Evolutionary conservation across 2,888 invertebrate genomes (phyloP).

Genomic region (Chymomyza fuscimana): DNA sequence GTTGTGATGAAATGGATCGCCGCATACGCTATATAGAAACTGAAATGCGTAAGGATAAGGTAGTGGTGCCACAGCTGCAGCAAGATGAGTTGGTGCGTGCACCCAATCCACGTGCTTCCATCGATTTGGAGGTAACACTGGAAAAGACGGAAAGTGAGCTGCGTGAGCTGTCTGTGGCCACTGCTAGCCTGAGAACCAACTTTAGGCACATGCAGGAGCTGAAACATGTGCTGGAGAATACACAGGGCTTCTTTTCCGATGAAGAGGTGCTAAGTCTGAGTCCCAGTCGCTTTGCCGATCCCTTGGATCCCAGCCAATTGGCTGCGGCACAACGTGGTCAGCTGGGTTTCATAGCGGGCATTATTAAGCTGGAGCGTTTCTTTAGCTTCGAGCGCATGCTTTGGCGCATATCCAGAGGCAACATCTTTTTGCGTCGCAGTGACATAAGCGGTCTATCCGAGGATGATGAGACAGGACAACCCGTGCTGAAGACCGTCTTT

Average conservation of each 20-base stretch:
- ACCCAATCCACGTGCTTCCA: constrained; percentile 88
- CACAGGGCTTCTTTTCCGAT: constrained; percentile 82
- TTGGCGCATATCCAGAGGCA: constrained; percentile 93
- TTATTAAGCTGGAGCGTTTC: constrained; percentile 89
- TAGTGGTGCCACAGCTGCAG: constrained; percentile 84
- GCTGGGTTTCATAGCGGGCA: constrained; percentile 89
- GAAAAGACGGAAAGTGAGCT: constrained; percentile 98
- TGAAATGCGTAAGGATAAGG: constrained; percentile 88
- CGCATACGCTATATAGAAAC: constrained; percentile 88
- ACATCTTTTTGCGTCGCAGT: constrained; percentile 89
- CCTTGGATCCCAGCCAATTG: constrained; percentile 81
- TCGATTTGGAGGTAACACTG: constrained; percentile 90
- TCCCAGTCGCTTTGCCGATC: constrained; percentile 85
- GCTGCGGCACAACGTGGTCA: constrained; percentile 76
- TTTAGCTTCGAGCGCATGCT: constrained; percentile 92
- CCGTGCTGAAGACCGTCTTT: constrained; percentile 90
- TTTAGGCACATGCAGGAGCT: constrained; percentile 94
- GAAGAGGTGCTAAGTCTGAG: constrained; percentile 76
- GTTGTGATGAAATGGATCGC: constrained; percentile 92
- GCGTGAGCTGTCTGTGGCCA: constrained; percentile 94
- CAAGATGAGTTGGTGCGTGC: constrained; percentile 85
- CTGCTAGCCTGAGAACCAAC: constrained; percentile 94
- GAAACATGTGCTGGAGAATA: constrained; percentile 94
- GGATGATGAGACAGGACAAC: constrained; percentile 86
- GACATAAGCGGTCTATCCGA: constrained; percentile 87